A percentile compares a stretch with the other conserved stretches of the same genome.
phyloP scores from a whole-genome alignment of 2,797 vertebrate genomes.

The Scarus forsteni region DNA sequence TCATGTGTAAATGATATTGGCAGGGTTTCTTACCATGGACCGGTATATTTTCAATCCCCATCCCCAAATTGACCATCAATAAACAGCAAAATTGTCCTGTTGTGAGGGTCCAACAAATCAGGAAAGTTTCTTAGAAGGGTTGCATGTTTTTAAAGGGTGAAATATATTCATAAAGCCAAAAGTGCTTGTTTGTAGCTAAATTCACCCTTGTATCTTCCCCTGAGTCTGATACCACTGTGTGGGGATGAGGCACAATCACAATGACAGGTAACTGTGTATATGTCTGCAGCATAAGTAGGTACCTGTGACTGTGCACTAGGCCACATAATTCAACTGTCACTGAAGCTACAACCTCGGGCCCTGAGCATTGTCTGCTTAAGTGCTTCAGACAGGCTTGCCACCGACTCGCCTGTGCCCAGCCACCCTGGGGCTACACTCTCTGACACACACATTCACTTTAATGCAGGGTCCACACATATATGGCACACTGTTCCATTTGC shows the following conservation, averaged over 20 bases:
- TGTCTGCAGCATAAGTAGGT: constrained; percentile 15
- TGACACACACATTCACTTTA: constrained; percentile 21
- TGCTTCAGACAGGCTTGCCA: constrained; percentile 64
- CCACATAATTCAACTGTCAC: constrained; percentile 61
- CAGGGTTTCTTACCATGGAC: too few relatives aligned
- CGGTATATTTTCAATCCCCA: too few relatives aligned
- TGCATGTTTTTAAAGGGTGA: too few relatives aligned
- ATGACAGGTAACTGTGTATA: constrained; percentile 27
- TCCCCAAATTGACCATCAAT: too few relatives aligned
- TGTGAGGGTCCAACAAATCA: too few relatives aligned
- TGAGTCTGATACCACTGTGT: constrained; percentile 1
- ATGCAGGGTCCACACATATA: constrained; percentile 7
- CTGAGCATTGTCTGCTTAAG: constrained; percentile 56
- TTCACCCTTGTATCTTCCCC: constrained; percentile 1
- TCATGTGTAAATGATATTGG: too few relatives aligned
- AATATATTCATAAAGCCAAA: neutral
- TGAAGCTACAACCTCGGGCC: constrained; percentile 41
- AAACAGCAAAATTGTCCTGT: too few relatives aligned
- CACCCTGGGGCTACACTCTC: constrained; percentile 36
- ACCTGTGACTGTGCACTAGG: constrained; percentile 49
- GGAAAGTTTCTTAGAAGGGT: too few relatives aligned
- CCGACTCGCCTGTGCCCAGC: constrained; percentile 34
- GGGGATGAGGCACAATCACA: constrained; percentile 9
- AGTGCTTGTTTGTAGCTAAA: constrained; percentile 4
- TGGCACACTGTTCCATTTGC: constrained; percentile 9